Evolutionary conservation across 2,113 vertebrate species (phyloP), one percentile per base, ranked within the genome.

Genomic region (Triplophysa tibetana): DNA sequence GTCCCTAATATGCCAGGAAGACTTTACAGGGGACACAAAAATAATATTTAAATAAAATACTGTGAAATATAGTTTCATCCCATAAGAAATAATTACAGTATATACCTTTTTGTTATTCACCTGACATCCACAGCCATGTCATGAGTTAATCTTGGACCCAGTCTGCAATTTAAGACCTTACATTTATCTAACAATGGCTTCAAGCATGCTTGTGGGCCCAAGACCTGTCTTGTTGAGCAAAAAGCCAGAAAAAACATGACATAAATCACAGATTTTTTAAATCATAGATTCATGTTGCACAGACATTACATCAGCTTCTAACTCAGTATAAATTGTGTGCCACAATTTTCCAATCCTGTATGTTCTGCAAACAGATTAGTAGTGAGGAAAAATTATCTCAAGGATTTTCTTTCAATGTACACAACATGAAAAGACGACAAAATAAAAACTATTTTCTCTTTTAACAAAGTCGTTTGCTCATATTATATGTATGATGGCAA

Each of bases 291-390:
- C 19, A 45, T 52, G 24, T 79, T 79, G 77, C 77, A 24, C 43
- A 50, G 67, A 72, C 26, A 64, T 79, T 79, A 50, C 77, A 70
- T 79, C 77, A 79, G 56, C 69, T 70, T 60, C 41, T 72, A 72
- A 79, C 63, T 58, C 29, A 24, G 23, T 74, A 64, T 23, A 78
- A 84, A 84, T 77, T 76, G 17, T 52, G 60, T 17, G 26, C 76
- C 43, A 54, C 8, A 33, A 43, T 26, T 50, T 64, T 23, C 52
- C 6, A 26, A 3, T 70, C 29, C 24, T 33, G 50, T 75, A 24
- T 63, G 48, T 64, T 60, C 38, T 70, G 52, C 33, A 79, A 82
- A 79, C 62, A 41, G 58, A 52, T 79, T 66, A 75, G 11, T 69
- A 33, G 56, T 65, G 13, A 24, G 78, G 48, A 70, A 61, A n/a